phyloP scores from a whole-genome alignment of 2,797 vertebrate genomes.

The Pipistrellus nathusii region DNA sequence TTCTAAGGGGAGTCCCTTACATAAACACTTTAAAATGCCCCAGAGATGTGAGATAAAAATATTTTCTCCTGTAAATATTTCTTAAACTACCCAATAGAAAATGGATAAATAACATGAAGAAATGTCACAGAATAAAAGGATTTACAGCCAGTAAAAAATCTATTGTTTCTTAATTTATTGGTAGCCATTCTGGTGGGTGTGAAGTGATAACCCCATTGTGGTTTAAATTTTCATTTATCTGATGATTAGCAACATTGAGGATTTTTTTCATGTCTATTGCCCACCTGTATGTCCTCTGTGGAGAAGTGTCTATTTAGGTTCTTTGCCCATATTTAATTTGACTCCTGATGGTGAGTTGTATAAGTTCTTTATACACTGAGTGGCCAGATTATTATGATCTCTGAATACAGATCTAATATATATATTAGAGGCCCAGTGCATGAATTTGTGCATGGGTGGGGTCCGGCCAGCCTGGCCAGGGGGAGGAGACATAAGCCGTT shows the following conservation, averaged over 20 bases:
- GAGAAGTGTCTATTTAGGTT: not conserved
- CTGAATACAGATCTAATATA: no score
- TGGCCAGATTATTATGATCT: no score
- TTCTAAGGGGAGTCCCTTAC: not conserved
- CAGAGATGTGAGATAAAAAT: not conserved
- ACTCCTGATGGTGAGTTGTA: not conserved
- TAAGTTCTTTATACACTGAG: not conserved
- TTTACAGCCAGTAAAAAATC: not conserved
- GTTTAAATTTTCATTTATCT: not conserved
- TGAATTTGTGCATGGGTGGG: no score
- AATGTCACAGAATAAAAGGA: not conserved
- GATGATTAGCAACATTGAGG: not conserved
- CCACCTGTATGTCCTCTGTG: not conserved
- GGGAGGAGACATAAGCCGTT: no score
- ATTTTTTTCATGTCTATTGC: not conserved
- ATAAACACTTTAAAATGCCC: constrained; percentile 33
- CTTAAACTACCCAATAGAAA: constrained; percentile 1
- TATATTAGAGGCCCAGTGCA: no score
- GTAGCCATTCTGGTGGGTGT: not conserved
- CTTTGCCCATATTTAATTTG: not conserved
- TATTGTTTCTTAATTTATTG: not conserved
- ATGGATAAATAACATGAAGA: not conserved
- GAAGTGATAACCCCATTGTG: not conserved
- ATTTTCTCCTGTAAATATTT: constrained; percentile 8
- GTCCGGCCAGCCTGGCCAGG: no score